Conservation (phyloP, 2,113 vertebrate species). For the Leucopternis melanops region DNA sequence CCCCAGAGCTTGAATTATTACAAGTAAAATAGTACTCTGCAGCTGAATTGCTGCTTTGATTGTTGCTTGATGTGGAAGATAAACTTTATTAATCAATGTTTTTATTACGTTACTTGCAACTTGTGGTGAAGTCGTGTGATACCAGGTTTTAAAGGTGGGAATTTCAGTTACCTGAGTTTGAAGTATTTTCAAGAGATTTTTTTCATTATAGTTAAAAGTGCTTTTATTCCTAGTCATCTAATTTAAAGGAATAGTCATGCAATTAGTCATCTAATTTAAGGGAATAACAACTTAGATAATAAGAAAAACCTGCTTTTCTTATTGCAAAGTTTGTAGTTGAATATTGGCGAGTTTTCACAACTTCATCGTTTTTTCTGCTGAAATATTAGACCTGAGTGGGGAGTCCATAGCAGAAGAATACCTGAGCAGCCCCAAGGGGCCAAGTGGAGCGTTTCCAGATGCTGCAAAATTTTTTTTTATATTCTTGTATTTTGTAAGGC, state of each 20-base stretch:
- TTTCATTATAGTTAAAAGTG: neutral
- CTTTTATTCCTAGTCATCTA: neutral
- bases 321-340: neutral
- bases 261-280: conserved; percentile 21
- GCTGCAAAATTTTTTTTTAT: neutral
- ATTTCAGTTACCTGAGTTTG: neutral
- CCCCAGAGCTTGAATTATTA: neutral
- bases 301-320: neutral
- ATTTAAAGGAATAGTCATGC: neutral
- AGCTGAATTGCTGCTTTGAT: neutral
- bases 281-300: neutral
- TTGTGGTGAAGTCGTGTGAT: neutral
- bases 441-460: conserved; percentile 16
- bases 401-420: neutral
- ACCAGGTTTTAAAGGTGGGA: neutral
- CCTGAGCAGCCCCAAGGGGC: neutral
- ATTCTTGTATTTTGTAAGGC: neutral
- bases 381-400: conserved; percentile 3
- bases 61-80: neutral
- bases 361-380: neutral
- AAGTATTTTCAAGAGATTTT: neutral
- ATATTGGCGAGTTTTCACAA: neutral
- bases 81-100: neutral
- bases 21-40: neutral
- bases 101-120: neutral